phyloP scores from a whole-genome alignment of 2,888 invertebrate species.

The Luperina testacea region DNA sequence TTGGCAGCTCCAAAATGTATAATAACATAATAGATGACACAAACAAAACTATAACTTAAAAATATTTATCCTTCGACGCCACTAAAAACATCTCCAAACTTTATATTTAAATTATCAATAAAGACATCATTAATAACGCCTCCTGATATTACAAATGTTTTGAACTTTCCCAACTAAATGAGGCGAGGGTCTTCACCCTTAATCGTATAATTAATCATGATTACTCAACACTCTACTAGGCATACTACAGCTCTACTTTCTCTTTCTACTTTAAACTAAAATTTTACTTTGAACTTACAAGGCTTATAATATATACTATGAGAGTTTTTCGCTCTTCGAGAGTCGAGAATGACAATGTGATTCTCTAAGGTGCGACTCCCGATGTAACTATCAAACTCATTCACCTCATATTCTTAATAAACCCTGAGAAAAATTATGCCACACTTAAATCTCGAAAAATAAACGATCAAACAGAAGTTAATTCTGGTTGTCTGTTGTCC shows the following conservation, averaged over 20 bases:
- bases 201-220: conserved; percentile 63
- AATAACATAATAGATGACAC: not conserved
- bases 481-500: not conserved
- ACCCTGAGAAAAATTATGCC: not conserved
- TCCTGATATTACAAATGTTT: conserved; percentile 62
- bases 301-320: no score
- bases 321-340: no score
- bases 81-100: conserved; percentile 28
- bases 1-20: not conserved
- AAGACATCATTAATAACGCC: conserved; percentile 58
- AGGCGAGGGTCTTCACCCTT: conserved; percentile 28
- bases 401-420: not conserved
- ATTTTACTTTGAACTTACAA: conserved; percentile 39
- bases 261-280: conserved; percentile 49
- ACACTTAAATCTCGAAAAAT: not conserved
- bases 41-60: not conserved
- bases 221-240: conserved; percentile 53
- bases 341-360: not conserved
- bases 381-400: not conserved
- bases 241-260: not conserved
- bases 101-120: conserved; percentile 33
- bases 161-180: conserved; percentile 49
- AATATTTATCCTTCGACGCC: not conserved
- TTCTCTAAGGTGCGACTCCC: not conserved
- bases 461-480: not conserved